Percentiles rank a stretch among this genome's conserved stretches.
phyloP scores from a whole-genome alignment of 2,797 vertebrate genomes.

The Pangasius macronema region DNA sequence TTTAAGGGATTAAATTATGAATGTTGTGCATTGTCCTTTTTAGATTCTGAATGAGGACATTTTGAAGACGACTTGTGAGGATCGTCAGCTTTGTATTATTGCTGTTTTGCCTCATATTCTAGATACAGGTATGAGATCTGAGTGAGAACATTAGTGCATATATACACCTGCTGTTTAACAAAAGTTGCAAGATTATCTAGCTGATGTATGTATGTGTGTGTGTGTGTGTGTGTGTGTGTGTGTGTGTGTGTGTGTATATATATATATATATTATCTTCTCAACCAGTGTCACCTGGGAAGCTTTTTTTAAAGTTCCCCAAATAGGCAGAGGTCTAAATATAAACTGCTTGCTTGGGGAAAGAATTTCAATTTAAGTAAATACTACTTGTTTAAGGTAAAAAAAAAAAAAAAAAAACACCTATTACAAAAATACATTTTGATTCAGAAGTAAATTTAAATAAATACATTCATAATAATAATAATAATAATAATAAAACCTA shows the following conservation, averaged over 20 bases:
- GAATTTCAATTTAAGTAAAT: neutral
- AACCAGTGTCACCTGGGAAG: too few species aligned
- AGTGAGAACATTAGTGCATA: neutral
- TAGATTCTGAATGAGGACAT: constrained; percentile 85
- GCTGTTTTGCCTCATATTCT: constrained; percentile 93
- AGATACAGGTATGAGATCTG: constrained; percentile 82
- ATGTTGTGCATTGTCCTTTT: constrained; percentile 8
- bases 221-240: too few species aligned
- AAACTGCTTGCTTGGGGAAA: neutral
- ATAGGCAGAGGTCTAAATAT: neutral
- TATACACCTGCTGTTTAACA: neutral
- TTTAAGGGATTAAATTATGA: neutral
- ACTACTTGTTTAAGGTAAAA: neutral
- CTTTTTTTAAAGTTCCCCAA: neutral
- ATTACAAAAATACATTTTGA: neutral
- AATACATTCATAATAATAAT: neutral
- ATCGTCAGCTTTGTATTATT: constrained; percentile 91
- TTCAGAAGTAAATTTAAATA: neutral
- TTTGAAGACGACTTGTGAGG: constrained; percentile 88
- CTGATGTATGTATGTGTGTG: too few species aligned
- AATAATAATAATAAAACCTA: too few species aligned
- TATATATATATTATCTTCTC: neutral
- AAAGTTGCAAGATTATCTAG: neutral
- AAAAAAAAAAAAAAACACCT: neutral
- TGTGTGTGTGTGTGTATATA: too few species aligned